Conservation (phyloP, 2,888 invertebrate species). For the Synanthedon formicaeformis region DNA sequence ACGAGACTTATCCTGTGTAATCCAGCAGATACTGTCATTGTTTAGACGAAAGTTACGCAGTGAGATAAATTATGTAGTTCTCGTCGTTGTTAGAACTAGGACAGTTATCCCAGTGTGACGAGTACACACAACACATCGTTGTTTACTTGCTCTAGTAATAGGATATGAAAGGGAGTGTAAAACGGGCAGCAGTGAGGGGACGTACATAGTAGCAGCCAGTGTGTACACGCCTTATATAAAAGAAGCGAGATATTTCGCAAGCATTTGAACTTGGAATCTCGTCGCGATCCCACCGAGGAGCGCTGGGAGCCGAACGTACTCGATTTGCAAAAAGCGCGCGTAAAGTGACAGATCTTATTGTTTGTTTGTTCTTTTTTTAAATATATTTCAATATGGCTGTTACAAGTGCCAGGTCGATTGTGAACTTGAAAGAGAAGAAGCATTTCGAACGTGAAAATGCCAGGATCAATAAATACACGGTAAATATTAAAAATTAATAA, state of each 20-base stretch:
- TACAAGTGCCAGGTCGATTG: constrained; percentile 51
- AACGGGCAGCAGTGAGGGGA: constrained; percentile 39
- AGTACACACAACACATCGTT: constrained; percentile 6
- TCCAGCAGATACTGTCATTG: no score
- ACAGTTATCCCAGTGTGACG: not conserved
- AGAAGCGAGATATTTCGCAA: constrained; percentile 56
- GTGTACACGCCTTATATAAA: constrained; percentile 52
- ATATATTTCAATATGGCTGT: constrained; percentile 47
- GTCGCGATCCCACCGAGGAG: constrained; percentile 46
- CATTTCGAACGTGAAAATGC: constrained; percentile 57
- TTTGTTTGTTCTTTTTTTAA: constrained; percentile 18
- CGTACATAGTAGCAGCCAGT: constrained; percentile 18
- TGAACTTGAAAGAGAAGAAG: constrained; percentile 51
- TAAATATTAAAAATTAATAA: constrained; percentile 14
- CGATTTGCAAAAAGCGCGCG: constrained; percentile 27
- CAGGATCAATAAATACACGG: constrained; percentile 60
- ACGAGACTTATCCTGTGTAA: no score
- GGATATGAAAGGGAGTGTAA: constrained; percentile 38
- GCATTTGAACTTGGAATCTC: constrained; percentile 62
- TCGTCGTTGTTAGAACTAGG: not conserved
- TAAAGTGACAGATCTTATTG: constrained; percentile 37
- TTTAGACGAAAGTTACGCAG: no score
- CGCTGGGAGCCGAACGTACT: constrained; percentile 34
- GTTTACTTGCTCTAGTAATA: constrained; percentile 13
- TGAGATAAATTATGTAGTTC: no score